Evolutionary conservation across 2,888 invertebrate genomes (phyloP), one percentile per base, ranked within the genome.

Genomic region (Lingula anatina): DNA sequence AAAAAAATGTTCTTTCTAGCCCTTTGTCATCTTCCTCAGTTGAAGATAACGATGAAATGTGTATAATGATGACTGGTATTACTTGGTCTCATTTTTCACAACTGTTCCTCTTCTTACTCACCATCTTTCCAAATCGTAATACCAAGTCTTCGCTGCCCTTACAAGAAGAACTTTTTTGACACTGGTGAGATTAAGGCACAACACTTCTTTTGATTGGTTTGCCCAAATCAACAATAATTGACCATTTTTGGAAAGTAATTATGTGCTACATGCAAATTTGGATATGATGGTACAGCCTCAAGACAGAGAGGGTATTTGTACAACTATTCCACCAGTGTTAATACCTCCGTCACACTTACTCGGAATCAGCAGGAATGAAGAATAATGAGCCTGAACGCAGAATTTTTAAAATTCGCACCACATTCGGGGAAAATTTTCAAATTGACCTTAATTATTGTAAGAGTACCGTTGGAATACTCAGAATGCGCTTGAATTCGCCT

Each of bases 231-330:
- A 50, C 50, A 1, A 40, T 47, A 24, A 44, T 28, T 20, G 47
- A 51, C 18, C 24, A 40, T 21, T 54, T 55, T 39, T 56, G 54
- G 54, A 54, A 37, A 21, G 54, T 55, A 52, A 42, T 57, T 5
- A 51, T 9, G 21, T 55, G 9, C 24, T 51, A 25, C 1, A 42
- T 44, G 46, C 45, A 7, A 57, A 57, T 27, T 5, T 53, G 12
- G 38, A 18, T 9, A 55, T 55, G 42, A 12, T 53, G 21, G 35
- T 55, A 1, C 43, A 49, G 27, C 56, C 47, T 49, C 50, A 46
- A 45, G 57, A 54, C 5, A 36, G 50, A 12, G n/a, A n/a, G n/a
- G n/a, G n/a, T n/a, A n/a, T n/a, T n/a, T n/a, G n/a, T n/a, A n/a
- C n/a, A n/a, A n/a, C n/a, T n/a, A n/a, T n/a, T n/a, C n/a, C n/a